Conservation (phyloP, 2,797 vertebrate genomes). For the Premnoplex brunnescens region DNA sequence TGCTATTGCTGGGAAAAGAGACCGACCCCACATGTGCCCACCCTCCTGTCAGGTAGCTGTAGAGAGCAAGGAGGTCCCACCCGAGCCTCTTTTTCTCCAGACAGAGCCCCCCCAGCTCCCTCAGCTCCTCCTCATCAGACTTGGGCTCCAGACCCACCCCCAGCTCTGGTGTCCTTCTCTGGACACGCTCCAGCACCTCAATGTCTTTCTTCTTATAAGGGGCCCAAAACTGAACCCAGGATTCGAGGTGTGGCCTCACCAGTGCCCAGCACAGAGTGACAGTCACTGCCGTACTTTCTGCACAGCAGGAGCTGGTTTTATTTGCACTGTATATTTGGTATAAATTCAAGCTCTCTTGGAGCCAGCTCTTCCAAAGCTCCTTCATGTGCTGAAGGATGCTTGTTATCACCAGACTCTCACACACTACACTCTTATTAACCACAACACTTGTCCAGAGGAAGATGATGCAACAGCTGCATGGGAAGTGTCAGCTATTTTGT, state of each 20-base stretch:
- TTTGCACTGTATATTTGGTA: accelerated
- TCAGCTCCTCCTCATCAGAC: neutral
- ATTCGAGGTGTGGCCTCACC: neutral
- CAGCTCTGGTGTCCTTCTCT: neutral
- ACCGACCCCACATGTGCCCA: accelerated
- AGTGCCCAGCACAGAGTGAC: neutral
- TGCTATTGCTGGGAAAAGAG: neutral
- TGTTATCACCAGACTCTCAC: neutral
- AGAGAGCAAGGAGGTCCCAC: neutral
- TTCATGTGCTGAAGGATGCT: neutral
- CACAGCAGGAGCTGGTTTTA: neutral
- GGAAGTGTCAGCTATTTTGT: neutral
- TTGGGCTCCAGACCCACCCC: neutral
- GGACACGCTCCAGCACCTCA: neutral
- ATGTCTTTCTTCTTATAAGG: neutral
- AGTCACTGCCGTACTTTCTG: neutral
- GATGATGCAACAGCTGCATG: neutral
- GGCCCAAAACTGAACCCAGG: neutral
- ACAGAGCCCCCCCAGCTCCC: neutral
- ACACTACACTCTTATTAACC: neutral
- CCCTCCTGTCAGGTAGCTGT: neutral
- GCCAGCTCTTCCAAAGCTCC: neutral
- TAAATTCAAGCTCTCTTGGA: neutral
- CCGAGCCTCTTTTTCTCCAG: neutral
- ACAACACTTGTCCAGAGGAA: neutral